These are phyloP conservation scores for Geotrupes spiniger DNA, from an alignment of 2,888 invertebrate species.

Conservation along the genomic window DNA sequence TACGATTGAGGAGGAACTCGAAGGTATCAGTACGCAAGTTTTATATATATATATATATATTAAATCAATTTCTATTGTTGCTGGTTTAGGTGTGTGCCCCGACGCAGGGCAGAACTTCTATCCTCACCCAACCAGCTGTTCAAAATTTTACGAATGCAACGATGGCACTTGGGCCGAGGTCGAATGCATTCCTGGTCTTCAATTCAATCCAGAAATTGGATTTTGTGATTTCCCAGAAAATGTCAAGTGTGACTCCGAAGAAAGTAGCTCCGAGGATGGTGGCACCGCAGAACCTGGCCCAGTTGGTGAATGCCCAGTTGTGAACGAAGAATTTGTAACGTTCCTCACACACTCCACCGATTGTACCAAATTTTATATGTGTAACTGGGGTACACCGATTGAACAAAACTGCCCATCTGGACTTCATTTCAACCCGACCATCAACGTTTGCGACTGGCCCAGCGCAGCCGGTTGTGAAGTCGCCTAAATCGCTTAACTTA, in stretches of 20 bases:
- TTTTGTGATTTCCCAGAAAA: constrained; percentile 10
- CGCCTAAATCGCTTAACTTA: not conserved
- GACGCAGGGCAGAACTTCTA: constrained; percentile 6
- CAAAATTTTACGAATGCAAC: constrained; percentile 9
- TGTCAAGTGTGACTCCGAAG: not conserved
- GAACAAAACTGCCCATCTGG: constrained; percentile 16
- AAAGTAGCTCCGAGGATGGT: not conserved
- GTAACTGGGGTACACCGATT: constrained; percentile 18
- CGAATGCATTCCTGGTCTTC: constrained; percentile 4
- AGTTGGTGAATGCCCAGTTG: constrained; percentile 17
- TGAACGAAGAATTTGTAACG: constrained; percentile 9
- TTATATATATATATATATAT: not conserved
- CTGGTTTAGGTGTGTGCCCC: constrained; percentile 5
- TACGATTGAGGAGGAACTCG: not conserved
- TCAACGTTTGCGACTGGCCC: constrained; percentile 12
- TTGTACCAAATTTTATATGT: constrained; percentile 21
- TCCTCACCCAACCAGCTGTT: constrained; percentile 10
- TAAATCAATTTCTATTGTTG: not conserved
- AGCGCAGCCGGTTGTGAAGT: constrained; percentile 1
- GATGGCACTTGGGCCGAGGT: constrained; percentile 1
- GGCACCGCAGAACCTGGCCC: constrained; percentile 7
- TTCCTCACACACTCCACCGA: constrained; percentile 17
- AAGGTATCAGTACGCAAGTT: not conserved
- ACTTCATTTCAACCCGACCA: constrained; percentile 14
- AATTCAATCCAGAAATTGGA: constrained; percentile 5